phyloP scores from a whole-genome alignment of 23 tunicate species.

The Botrylloides violaceus region DNA sequence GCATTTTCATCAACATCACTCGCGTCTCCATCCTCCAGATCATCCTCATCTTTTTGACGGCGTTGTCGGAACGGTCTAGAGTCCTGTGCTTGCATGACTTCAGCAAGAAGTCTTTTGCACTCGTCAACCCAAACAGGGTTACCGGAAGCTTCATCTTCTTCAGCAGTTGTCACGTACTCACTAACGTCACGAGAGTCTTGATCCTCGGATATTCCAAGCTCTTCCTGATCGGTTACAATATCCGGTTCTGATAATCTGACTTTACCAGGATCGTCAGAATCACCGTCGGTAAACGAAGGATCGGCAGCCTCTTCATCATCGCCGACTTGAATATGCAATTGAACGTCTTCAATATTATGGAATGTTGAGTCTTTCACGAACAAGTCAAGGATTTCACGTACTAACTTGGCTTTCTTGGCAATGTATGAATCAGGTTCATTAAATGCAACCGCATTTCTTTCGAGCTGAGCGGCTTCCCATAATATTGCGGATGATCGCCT shows the following conservation, averaged over 20 bases:
- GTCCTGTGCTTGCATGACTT: constrained; percentile 36
- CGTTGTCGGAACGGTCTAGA: constrained; percentile 36
- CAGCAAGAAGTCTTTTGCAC: constrained; percentile 11
- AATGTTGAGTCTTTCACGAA: background rate
- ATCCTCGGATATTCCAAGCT: background rate
- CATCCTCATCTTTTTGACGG: constrained; percentile 19
- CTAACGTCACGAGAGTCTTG: background rate
- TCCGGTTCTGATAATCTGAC: background rate
- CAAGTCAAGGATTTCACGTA: background rate
- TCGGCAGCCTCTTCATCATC: background rate
- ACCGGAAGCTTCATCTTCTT: constrained; percentile 23
- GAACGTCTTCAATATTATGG: background rate
- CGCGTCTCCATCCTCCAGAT: background rate
- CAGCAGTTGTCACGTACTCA: constrained; percentile 21
- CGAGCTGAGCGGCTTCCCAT: constrained; percentile 28
- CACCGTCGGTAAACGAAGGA: background rate
- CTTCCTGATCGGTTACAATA: background rate
- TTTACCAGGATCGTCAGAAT: background rate
- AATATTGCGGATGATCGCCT: constrained; percentile 13
- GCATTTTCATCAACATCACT: background rate
- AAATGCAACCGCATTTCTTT: constrained; percentile 33
- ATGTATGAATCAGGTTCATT: constrained; percentile 38
- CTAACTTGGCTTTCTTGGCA: constrained; percentile 33
- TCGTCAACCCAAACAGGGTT: constrained; percentile 21
- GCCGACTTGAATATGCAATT: background rate